Conservation (phyloP, 2,113 vertebrate species). For the Mobula birostris region DNA sequence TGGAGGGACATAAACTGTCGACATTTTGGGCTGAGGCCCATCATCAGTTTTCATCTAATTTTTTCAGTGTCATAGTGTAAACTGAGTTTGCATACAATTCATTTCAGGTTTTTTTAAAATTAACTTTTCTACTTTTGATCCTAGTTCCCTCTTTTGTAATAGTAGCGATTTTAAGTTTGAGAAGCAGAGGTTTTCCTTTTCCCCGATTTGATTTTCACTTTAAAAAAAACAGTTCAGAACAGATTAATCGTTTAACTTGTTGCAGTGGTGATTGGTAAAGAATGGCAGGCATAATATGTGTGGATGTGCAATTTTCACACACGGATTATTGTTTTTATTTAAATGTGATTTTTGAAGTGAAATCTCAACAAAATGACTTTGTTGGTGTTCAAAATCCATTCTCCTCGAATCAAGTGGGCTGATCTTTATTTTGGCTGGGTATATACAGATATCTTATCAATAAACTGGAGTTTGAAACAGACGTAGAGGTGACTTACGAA, state of each 20-base stretch:
- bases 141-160: neutral
- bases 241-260: too few relatives aligned
- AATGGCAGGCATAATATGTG: neutral
- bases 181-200: neutral
- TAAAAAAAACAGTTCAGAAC: too few relatives aligned
- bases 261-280: neutral
- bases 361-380: neutral
- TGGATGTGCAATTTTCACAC: neutral
- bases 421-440: neutral
- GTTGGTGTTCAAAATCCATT: neutral
- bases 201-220: too few relatives aligned
- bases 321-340: too few relatives aligned
- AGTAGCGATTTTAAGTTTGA: neutral
- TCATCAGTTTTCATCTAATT: too few relatives aligned
- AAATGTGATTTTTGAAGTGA: too few relatives aligned
- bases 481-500: constrained; percentile 21
- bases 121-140: neutral
- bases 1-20: too few relatives aligned
- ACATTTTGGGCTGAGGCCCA: too few relatives aligned
- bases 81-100: neutral
- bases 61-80: neutral
- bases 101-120: neutral
- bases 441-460: neutral
- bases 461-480: neutral
- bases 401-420: neutral